Evolutionary conservation across 2,888 invertebrate species (phyloP).

Genomic region (Zootermopsis nevadensis): DNA sequence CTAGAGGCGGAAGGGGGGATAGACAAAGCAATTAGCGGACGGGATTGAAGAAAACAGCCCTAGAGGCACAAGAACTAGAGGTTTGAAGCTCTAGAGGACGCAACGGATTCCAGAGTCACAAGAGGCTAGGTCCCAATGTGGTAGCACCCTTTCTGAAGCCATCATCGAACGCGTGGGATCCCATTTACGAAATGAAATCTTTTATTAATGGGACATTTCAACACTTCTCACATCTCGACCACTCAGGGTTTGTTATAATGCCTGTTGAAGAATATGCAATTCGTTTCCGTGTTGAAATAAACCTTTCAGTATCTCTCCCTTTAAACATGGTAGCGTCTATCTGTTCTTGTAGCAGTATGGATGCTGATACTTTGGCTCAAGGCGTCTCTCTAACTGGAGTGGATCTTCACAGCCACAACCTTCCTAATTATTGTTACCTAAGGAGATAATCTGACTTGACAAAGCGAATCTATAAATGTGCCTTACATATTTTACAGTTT

Average conservation of each 20-base stretch:
- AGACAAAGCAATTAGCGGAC: conserved; percentile 39
- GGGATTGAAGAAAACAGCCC: conserved; percentile 29
- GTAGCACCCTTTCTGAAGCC: neutral
- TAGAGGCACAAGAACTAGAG: conserved; percentile 18
- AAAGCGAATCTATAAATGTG: neutral
- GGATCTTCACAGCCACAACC: neutral
- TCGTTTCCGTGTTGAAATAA: too few relatives aligned
- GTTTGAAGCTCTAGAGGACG: conserved; percentile 11
- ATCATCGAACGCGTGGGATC: neutral
- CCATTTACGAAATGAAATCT: conserved; percentile 36
- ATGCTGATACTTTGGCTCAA: too few relatives aligned
- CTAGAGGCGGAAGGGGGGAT: neutral
- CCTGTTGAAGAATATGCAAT: too few relatives aligned
- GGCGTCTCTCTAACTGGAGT: neutral
- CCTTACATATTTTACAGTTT: neutral
- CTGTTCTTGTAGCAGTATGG: too few relatives aligned
- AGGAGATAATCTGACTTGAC: neutral
- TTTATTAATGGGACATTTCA: conserved; percentile 29
- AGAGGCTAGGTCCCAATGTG: conserved; percentile 6
- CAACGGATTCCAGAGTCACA: conserved; percentile 3
- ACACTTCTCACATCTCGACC: neutral
- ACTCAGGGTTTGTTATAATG: neutral
- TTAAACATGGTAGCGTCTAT: too few relatives aligned
- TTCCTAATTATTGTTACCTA: neutral
- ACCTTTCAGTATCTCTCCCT: too few relatives aligned